phyloP scores from a whole-genome alignment of 2,113 vertebrate genomes.

The Nycticorax nycticorax region DNA sequence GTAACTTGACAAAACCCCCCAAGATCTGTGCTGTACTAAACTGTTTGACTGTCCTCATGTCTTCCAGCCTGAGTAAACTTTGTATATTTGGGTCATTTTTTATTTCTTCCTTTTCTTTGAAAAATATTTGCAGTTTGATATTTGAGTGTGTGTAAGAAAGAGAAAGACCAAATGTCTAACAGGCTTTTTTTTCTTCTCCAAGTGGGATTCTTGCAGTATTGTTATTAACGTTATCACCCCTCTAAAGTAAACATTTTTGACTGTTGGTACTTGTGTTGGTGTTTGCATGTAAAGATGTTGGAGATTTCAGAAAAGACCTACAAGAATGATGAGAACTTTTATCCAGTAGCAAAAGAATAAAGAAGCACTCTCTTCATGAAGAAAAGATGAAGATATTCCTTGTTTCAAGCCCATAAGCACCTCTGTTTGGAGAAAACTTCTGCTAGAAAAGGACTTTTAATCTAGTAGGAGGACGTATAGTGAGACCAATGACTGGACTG shows the following conservation, averaged over 20 bases:
- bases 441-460: background rate
- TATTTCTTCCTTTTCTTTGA: background rate
- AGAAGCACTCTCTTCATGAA: background rate
- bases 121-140: background rate
- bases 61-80: background rate
- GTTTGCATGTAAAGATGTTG: background rate
- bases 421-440: background rate
- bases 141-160: background rate
- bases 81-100: background rate
- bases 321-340: background rate
- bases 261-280: background rate
- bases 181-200: background rate
- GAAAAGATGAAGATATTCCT: background rate
- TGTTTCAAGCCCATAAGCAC: background rate
- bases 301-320: background rate
- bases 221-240: background rate
- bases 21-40: background rate
- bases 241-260: background rate
- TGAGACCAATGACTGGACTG: background rate
- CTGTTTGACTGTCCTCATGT: background rate
- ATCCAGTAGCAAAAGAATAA: background rate
- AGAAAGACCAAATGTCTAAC: background rate
- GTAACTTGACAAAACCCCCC: fast-evolving
- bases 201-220: background rate
- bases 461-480: background rate